Conservation (phyloP, 2,797 vertebrate genomes). For the Agapornis canus region DNA sequence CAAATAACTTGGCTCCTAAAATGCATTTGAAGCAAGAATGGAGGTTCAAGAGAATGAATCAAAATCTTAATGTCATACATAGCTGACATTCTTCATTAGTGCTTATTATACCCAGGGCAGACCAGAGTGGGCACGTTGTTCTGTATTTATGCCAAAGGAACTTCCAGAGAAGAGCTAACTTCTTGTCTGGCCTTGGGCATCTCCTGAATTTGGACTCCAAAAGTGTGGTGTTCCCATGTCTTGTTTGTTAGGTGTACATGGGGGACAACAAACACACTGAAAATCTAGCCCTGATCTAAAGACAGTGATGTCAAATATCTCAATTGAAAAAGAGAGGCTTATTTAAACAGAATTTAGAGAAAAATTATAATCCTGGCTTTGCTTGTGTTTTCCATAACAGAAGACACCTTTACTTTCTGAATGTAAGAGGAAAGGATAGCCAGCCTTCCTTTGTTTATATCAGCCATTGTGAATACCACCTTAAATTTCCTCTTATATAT, state of each 20-base stretch:
- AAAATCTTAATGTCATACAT: neutral
- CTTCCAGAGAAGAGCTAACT: neutral
- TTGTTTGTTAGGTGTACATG: neutral
- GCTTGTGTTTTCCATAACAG: neutral
- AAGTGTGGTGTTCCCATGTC: neutral
- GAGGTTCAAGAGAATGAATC: neutral
- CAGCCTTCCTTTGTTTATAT: neutral
- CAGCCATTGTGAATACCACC: neutral
- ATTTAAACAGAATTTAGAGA: neutral
- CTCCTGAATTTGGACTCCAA: neutral
- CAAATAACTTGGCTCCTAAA: neutral
- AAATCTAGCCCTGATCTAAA: neutral
- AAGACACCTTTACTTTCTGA: neutral
- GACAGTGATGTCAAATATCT: neutral
- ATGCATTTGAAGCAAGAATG: neutral
- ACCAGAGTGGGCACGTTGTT: fast-evolving
- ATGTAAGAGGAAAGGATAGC: neutral
- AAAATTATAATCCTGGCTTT: neutral
- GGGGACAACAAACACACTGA: neutral
- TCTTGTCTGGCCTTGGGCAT: neutral
- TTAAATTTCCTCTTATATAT: neutral
- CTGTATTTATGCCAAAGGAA: neutral
- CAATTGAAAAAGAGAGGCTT: neutral
- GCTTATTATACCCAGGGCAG: neutral
- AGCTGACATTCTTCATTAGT: neutral